A percentile compares a stretch with the other conserved stretches of the same genome.
These are phyloP conservation scores for Coturnix japonica DNA, from an alignment of 2,113 vertebrate genomes.

Conservation along the genomic window DNA sequence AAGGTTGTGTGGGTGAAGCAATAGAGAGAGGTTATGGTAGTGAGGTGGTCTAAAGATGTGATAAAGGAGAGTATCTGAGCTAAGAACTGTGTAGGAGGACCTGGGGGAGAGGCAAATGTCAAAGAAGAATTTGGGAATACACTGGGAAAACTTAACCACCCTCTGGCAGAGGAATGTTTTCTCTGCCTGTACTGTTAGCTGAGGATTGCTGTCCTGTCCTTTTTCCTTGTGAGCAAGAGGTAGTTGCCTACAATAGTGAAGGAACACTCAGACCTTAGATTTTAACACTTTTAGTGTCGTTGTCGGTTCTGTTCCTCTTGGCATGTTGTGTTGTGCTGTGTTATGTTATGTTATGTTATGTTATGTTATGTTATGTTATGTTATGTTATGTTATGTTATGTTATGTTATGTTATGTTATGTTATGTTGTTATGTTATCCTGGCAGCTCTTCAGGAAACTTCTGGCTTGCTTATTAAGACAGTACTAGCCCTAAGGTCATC, in stretches of 20 bases:
- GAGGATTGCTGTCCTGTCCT: not conserved
- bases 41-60: not conserved
- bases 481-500: not conserved
- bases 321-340: too few relatives aligned
- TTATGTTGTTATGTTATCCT: not conserved
- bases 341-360: not conserved
- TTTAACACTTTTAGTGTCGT: not conserved
- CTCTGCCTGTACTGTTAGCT: not conserved
- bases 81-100: not conserved
- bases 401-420: not conserved
- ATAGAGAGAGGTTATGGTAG: not conserved
- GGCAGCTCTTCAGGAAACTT: not conserved
- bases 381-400: too few relatives aligned
- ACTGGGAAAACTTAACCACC: not conserved
- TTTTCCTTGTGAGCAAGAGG: not conserved
- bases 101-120: not conserved
- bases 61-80: not conserved
- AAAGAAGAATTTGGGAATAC: not conserved
- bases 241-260: not conserved
- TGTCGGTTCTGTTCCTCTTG: not conserved
- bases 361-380: too few relatives aligned
- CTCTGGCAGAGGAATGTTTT: not conserved
- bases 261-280: not conserved
- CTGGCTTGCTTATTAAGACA: not conserved
- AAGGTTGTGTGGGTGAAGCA: not conserved